These are phyloP conservation scores for Elegia similella DNA, from an alignment of 2,888 invertebrate species.

Conservation along the genomic window DNA sequence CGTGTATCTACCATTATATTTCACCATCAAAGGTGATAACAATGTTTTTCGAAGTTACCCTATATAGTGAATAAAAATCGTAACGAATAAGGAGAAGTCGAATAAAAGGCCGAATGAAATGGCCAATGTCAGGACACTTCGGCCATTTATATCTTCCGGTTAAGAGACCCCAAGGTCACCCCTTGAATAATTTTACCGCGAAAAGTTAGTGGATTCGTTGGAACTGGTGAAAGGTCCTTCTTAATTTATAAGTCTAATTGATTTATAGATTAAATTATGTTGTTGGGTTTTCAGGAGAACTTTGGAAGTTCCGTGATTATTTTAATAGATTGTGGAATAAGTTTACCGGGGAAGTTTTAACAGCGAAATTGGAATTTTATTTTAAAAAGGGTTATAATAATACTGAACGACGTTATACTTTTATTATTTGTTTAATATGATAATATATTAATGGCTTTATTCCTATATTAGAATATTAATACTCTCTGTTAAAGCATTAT, in stretches of 20 bases:
- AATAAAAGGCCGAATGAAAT: constrained; percentile 18
- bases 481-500: too few species aligned
- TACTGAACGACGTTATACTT: too few species aligned
- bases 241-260: constrained; percentile 13
- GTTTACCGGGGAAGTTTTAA: not conserved
- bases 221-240: constrained; percentile 8
- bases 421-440: too few species aligned
- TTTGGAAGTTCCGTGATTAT: not conserved
- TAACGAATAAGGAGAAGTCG: not conserved
- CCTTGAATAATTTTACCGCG: constrained; percentile 15
- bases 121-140: constrained; percentile 10
- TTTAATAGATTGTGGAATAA: not conserved
- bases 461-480: too few species aligned
- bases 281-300: not conserved
- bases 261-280: constrained; percentile 14
- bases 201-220: constrained; percentile 13
- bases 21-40: too few species aligned
- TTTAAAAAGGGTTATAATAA: too few species aligned
- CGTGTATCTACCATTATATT: too few species aligned
- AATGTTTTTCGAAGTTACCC: not conserved
- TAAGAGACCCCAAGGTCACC: constrained; percentile 21
- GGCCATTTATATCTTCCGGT: constrained; percentile 26
- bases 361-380: not conserved
- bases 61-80: not conserved
- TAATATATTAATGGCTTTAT: too few species aligned